phyloP scores from a whole-genome alignment of 2,888 invertebrate genomes.

The Megastigmus dorsalis region DNA sequence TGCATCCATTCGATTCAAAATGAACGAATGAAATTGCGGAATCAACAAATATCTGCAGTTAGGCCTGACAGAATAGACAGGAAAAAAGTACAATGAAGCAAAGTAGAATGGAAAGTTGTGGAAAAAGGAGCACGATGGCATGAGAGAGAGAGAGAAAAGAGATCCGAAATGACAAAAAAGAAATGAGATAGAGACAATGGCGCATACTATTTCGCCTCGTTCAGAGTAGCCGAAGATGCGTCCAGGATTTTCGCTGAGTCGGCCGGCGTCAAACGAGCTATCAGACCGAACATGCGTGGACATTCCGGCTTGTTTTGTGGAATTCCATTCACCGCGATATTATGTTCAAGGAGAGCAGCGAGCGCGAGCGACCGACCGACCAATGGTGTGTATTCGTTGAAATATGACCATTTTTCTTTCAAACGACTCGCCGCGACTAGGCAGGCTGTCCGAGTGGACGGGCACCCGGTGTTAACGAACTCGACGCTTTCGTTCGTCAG shows the following conservation, averaged over 20 bases:
- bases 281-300: slow-evolving; percentile 15
- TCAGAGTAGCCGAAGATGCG: slow-evolving; percentile 5
- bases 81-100: not conserved
- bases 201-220: slow-evolving; percentile 25
- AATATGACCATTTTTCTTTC: slow-evolving; percentile 36
- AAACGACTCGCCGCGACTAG: not conserved
- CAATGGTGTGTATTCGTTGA: slow-evolving; percentile 21
- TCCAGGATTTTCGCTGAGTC: slow-evolving; percentile 13
- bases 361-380: not conserved
- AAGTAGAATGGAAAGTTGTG: too few relatives aligned
- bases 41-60: not conserved
- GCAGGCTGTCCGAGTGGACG: not conserved
- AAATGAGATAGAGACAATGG: not conserved
- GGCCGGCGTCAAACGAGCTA: not conserved
- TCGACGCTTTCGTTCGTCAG: slow-evolving; percentile 34
- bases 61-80: too few relatives aligned
- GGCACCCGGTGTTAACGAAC: slow-evolving; percentile 28
- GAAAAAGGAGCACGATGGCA: not conserved
- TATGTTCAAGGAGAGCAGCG: slow-evolving; percentile 14
- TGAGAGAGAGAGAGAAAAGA: not conserved
- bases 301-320: slow-evolving; percentile 26
- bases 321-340: slow-evolving; percentile 41
- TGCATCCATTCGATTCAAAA: too few relatives aligned
- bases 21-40: not conserved
- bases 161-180: not conserved